These are phyloP conservation scores for Dicycla oo DNA, from an alignment of 2,888 invertebrate genomes.

Conservation along the genomic window DNA sequence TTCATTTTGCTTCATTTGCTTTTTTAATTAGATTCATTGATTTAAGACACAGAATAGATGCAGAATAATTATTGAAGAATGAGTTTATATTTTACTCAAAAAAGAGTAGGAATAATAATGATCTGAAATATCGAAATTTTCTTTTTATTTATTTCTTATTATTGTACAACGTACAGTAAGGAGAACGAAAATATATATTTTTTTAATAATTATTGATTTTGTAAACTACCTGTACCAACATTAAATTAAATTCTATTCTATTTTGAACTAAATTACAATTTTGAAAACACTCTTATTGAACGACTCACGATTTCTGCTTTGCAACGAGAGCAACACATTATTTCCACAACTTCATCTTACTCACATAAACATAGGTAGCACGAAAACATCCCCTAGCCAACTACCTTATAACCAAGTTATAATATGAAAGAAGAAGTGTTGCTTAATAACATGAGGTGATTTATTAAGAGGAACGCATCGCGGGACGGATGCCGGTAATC, in stretches of 20 bases:
- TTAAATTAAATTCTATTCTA: neutral
- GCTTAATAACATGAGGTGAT: constrained; percentile 73
- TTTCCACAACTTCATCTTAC: neutral
- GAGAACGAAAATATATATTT: too few relatives aligned
- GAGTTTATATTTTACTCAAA: neutral
- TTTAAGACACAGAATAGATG: neutral
- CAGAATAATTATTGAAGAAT: too few relatives aligned
- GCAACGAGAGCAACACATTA: neutral
- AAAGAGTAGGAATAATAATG: neutral
- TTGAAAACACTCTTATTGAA: too few relatives aligned
- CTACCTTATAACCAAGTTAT: constrained; percentile 62
- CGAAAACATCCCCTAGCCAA: constrained; percentile 38
- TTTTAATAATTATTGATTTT: too few relatives aligned
- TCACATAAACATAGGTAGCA: neutral
- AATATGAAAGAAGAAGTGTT: constrained; percentile 70
- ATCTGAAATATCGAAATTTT: neutral
- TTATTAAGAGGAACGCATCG: constrained; percentile 69
- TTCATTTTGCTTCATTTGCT: too few relatives aligned
- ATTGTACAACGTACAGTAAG: neutral
- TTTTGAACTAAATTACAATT: neutral
- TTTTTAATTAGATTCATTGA: neutral
- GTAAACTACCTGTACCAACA: neutral
- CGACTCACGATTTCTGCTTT: neutral
- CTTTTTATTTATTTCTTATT: neutral
- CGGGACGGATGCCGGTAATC: constrained; percentile 70